Base-by-base conservation (phyloP, 2,797 vertebrate species). In the Channallabes apus region DNA sequence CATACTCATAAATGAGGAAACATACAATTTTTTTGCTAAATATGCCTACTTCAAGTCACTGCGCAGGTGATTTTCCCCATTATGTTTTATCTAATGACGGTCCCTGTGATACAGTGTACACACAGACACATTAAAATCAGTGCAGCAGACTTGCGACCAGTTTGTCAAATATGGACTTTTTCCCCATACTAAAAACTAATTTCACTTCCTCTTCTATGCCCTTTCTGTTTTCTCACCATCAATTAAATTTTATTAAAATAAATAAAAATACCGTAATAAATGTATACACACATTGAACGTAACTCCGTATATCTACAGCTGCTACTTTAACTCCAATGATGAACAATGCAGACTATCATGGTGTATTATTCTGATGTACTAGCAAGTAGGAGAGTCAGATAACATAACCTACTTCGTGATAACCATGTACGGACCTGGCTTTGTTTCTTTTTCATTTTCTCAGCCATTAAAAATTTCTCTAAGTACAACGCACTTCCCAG, bases 161-260 rank as follows among this genome's bases (percentile, higher is more conserved):
- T 4, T 17, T 64, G 12, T 27, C 7, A 61, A 64, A 17, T 20
- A 11, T 4, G 6, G 35, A 27, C 14, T 38, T 81, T 62, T 18
- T 9, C 14, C 72, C 4, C 27, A 8, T 64, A 20, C 41, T 56
- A 71, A 51, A 69, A 51, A 17, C 4, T 59, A 6, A 54, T 85
- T 75, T 71, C 85, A 82, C 85, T 86, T 86, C 85, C 80, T 65
- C 32, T n/a, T 82, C 62, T 69, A 12, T 18, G n/a, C 54, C 20
- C 27, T 68, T 62, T 41, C 41, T 8, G 41, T 41, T 41, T 41
- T 41, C 41, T 41, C 6, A 41, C 41, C 41, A 41, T 41, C 6
- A 41, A 41, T 6, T 41, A 8, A 7, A 41, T 41, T 8, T 41
- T 67, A 29, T 11, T 5, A 8, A 4, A 64, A 64, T n/a, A n/a